phyloP scores from a whole-genome alignment of 1,140 invertebrate species.

The Procambarus virginalis region DNA sequence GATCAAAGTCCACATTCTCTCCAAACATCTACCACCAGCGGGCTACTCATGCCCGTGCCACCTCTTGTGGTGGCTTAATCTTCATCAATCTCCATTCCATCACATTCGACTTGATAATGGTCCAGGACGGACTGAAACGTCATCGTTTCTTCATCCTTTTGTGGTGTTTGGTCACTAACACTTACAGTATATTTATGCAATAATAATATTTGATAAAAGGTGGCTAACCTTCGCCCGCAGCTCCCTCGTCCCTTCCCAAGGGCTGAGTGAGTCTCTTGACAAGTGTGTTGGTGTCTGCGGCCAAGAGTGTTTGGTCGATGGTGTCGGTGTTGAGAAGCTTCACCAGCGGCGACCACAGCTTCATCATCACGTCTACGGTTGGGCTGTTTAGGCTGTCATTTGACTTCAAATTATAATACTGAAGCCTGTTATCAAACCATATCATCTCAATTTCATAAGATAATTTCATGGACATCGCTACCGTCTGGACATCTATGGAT shows the following conservation, averaged over 20 bases:
- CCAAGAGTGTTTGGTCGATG: conserved; percentile 42
- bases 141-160: no score
- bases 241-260: conserved; percentile 35
- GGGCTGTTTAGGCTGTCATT: conserved; percentile 52
- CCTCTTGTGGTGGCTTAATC: no score
- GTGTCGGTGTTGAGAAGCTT: conserved; percentile 59
- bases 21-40: no score
- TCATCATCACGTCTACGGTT: conserved; percentile 37
- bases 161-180: no score
- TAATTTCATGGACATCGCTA: conserved; percentile 56
- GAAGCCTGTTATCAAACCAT: conserved; percentile 66
- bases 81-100: no score
- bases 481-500: conserved; percentile 60
- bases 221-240: conserved; percentile 40
- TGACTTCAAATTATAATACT: conserved; percentile 50
- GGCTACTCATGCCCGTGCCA: no score
- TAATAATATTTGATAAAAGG: not conserved
- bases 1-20: no score
- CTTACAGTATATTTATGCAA: no score
- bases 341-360: conserved; percentile 55
- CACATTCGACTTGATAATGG: no score
- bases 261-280: conserved; percentile 20
- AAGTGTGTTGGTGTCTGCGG: conserved; percentile 39
- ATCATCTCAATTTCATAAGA: conserved; percentile 59
- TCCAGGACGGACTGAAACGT: no score